Base-by-base conservation (phyloP, 2,888 invertebrate genomes). In the Macrosiphum euphorbiae region DNA sequence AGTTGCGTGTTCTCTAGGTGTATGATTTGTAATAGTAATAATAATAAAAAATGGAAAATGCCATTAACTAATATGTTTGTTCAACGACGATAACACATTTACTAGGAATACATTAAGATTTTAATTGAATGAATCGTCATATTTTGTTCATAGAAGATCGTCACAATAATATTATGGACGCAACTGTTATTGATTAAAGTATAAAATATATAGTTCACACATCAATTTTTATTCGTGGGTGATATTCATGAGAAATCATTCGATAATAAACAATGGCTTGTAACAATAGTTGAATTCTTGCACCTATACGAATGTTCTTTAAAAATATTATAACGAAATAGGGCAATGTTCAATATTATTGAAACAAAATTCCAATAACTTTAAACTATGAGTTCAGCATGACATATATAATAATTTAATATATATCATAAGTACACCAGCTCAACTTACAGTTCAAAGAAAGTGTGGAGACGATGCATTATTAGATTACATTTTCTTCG, bases 41-140 rank as follows among this genome's bases (percentile, higher is more conserved):
- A 85, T 44, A 86, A 88, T 11, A 87, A 87, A 50, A 52, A n/a
- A 35, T 52, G 41, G 16, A 44, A 61, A 35, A 44, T 28, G 28
- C 41, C 89, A 89, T 89, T 89, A 89, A 89, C 89, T 61, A 89
- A 89, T 89, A 89, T 89, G 61, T 89, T 89, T 58, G 55, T 55
- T 55, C 41, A 28, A 89, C 20, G 8, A 35, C 35, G 3, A 35
- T 41, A 78, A 78, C 78, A 78, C 20, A 78, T 78, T 78, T 35
- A 78, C 35, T 35, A 35, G 35, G 67, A 35, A 67, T 35, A 20
- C 78, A 78, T 78, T 35, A 8, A 35, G 35, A 41, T 35, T 78
- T 20, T 8, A 78, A 24, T 78, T 78, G 20, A 78, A 78, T 78
- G 7, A 78, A 20, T 78, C 35, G 35, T 78, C 20, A 16, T 78